A percentile compares a stretch with the other conserved stretches of the same genome.
phyloP scores from a whole-genome alignment of 2,113 vertebrate genomes.

The Monopterus albus region DNA sequence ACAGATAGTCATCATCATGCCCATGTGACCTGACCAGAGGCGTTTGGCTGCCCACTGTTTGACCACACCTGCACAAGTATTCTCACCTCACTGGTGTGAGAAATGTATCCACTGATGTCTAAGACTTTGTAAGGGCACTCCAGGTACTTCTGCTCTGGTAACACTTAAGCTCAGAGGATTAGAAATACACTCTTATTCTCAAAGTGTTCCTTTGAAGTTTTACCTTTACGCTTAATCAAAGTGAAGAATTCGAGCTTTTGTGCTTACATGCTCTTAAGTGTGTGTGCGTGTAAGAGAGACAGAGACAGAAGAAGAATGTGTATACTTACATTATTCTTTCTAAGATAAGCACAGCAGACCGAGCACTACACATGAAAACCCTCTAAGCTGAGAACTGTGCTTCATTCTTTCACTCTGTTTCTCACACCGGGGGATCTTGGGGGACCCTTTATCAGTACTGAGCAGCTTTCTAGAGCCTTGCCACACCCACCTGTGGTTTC shows the following conservation, averaged over 20 bases:
- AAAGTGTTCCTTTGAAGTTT: conserved; percentile 74
- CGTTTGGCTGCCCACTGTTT: conserved; percentile 10
- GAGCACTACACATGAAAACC: conserved; percentile 68
- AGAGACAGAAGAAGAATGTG: conserved; percentile 15
- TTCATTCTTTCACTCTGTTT: conserved; percentile 59
- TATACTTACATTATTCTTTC: conserved; percentile 48
- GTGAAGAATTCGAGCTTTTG: conserved; percentile 61
- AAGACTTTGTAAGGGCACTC: conserved; percentile 64
- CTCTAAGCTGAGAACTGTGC: conserved; percentile 39
- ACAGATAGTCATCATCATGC: neutral
- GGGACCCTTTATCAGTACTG: conserved; percentile 75
- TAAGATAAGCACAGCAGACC: conserved; percentile 58
- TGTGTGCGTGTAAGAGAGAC: neutral
- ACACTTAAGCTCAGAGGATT: conserved; percentile 71
- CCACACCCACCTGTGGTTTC: conserved; percentile 65
- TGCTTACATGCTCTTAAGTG: conserved; percentile 58
- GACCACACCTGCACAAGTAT: conserved; percentile 40
- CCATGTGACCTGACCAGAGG: neutral
- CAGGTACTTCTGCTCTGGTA: conserved; percentile 68
- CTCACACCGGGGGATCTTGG: conserved; percentile 65
- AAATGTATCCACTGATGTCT: conserved; percentile 43
- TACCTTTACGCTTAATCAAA: conserved; percentile 68
- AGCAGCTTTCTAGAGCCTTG: conserved; percentile 69
- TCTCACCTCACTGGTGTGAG: conserved; percentile 11
- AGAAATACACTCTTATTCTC: conserved; percentile 72